Percentiles rank a stretch among this genome's conserved stretches.
phyloP scores from a whole-genome alignment of 2,797 vertebrate species.

The Myoxocephalus aenaeus region DNA sequence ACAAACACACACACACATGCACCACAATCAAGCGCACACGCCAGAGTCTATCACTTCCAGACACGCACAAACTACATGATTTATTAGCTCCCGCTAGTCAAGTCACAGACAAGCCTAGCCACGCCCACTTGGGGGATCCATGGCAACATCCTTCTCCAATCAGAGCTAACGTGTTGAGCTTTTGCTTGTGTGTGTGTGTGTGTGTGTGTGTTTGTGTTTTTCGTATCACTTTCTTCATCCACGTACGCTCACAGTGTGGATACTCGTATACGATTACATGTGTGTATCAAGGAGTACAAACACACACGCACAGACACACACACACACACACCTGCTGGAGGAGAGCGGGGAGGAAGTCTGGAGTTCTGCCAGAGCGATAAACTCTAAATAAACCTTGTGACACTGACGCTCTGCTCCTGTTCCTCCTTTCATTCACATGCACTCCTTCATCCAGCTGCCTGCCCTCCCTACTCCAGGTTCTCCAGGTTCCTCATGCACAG shows the following conservation, averaged over 20 bases:
- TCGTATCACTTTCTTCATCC: slow-evolving; percentile 19
- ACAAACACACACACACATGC: slow-evolving; percentile 17
- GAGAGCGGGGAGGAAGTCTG: slow-evolving; percentile 39
- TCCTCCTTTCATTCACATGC: slow-evolving; percentile 43
- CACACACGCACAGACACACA: not conserved
- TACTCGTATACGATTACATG: not conserved
- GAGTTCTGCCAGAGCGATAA: slow-evolving; percentile 69
- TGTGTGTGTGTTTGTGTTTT: not conserved
- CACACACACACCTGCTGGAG: slow-evolving; percentile 29
- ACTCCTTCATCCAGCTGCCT: slow-evolving; percentile 8
- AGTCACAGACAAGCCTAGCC: slow-evolving; percentile 47
- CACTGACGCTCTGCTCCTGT: slow-evolving; percentile 44
- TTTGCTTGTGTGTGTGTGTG: too few relatives aligned
- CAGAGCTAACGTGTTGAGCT: slow-evolving; percentile 19
- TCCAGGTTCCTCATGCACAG: slow-evolving; percentile 23
- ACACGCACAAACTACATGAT: slow-evolving; percentile 67
- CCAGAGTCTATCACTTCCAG: slow-evolving; percentile 41
- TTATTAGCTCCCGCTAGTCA: slow-evolving; percentile 70
- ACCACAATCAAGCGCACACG: slow-evolving; percentile 21
- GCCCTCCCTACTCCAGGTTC: not conserved
- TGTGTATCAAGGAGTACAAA: not conserved
- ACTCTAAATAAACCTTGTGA: slow-evolving; percentile 69
- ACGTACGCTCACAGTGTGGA: not conserved
- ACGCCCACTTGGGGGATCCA: slow-evolving; percentile 65
- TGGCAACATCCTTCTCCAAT: slow-evolving; percentile 65